Conservation (phyloP, 1,140 invertebrate species). For the Magallana gigas region DNA sequence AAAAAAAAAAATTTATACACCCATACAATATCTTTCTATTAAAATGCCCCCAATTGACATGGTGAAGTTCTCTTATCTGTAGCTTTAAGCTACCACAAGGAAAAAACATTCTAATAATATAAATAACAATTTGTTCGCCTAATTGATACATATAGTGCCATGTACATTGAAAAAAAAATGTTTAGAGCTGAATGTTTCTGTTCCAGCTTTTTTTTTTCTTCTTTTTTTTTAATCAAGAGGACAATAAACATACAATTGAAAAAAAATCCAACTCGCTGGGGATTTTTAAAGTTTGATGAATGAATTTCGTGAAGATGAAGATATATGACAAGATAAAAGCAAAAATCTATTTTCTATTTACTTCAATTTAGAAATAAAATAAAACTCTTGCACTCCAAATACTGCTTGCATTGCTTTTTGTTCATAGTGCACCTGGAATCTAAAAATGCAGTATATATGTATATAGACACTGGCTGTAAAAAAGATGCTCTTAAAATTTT, state of each 20-base stretch:
- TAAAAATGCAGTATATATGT: neutral
- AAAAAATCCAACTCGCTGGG: neutral
- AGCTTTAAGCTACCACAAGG: conserved; percentile 7
- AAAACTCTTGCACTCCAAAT: neutral
- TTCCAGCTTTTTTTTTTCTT: neutral
- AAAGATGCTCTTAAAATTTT: no score
- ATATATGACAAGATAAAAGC: no score
- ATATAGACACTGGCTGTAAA: no score
- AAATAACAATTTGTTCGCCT: conserved; percentile 31
- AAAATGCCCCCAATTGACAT: conserved; percentile 13
- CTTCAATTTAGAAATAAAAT: neutral
- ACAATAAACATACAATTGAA: neutral
- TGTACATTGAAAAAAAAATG: neutral
- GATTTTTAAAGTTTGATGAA: neutral
- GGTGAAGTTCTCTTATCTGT: neutral
- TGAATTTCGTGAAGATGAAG: no score
- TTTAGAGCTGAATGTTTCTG: neutral
- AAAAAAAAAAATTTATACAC: neutral
- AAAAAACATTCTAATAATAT: neutral
- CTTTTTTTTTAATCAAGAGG: neutral
- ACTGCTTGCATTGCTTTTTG: neutral
- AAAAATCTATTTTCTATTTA: neutral
- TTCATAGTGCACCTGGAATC: conserved; percentile 6
- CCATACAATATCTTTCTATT: neutral
- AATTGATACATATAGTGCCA: neutral